A percentile compares a stretch with the other conserved stretches of the same genome.
phyloP scores from a whole-genome alignment of 2,888 invertebrate genomes.

The Drosophila yooni region DNA sequence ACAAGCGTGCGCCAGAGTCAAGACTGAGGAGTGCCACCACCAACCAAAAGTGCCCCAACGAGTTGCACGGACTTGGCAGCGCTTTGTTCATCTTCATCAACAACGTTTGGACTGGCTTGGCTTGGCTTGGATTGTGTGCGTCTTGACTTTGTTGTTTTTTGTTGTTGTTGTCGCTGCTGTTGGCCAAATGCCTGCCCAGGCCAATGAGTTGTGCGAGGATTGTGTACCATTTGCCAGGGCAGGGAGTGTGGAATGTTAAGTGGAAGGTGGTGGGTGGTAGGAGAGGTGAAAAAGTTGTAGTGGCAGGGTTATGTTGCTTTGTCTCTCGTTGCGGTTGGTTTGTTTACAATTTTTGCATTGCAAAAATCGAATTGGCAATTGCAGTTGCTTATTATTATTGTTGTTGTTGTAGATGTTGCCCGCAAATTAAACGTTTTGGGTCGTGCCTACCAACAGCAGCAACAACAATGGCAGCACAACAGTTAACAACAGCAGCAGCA shows the following conservation, averaged over 20 bases:
- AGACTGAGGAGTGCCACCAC: conserved; percentile 30
- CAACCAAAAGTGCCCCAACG: conserved; percentile 35
- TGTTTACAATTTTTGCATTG: conserved; percentile 60
- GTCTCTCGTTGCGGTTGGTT: conserved; percentile 57
- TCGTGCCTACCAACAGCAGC: conserved; percentile 54
- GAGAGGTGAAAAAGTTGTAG: not conserved
- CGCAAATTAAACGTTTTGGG: conserved; percentile 70
- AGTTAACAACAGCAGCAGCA: conserved; percentile 8
- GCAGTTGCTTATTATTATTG: conserved; percentile 35
- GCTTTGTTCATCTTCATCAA: conserved; percentile 6
- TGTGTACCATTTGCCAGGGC: conserved; percentile 16
- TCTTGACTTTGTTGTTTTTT: conserved; percentile 1
- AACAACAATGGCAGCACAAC: conserved; percentile 13
- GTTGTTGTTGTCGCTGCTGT: conserved; percentile 10
- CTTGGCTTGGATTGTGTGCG: conserved; percentile 6
- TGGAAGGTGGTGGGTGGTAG: not conserved
- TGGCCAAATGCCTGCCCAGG: conserved; percentile 37
- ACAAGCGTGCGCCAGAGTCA: conserved; percentile 47
- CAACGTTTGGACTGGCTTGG: conserved; percentile 24
- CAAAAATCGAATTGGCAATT: conserved; percentile 60
- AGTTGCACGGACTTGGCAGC: conserved; percentile 19
- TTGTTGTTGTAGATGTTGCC: conserved; percentile 29
- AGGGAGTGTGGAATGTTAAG: not conserved
- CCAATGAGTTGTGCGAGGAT: conserved; percentile 45
- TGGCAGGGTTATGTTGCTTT: conserved; percentile 6